A percentile compares a stretch with the other conserved stretches of the same genome.
These are phyloP conservation scores for Spea bombifrons DNA, from an alignment of 2,113 vertebrate genomes.

Conservation along the genomic window DNA sequence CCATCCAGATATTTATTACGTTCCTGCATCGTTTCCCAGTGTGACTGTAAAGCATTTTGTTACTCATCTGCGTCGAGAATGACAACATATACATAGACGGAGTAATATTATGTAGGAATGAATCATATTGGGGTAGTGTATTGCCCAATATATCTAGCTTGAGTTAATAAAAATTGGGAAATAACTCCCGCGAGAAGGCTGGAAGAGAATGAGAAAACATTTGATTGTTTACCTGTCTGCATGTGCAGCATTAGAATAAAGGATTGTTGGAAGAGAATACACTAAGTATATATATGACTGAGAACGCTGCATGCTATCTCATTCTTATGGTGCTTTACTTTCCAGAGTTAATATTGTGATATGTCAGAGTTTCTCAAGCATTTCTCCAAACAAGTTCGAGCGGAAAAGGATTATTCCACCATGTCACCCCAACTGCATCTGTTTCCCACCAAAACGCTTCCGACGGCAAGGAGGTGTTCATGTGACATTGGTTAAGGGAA, in stretches of 20 bases:
- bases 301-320: neutral
- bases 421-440: no score
- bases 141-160: conserved; percentile 40
- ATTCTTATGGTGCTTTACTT: neutral
- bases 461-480: no score
- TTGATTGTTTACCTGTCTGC: conserved; percentile 43
- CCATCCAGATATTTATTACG: conserved; percentile 41
- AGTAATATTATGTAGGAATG: conserved; percentile 32
- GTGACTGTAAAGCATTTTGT: conserved; percentile 42
- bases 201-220: conserved; percentile 39
- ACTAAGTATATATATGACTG: neutral
- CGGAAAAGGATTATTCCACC: no score
- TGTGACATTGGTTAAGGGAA: no score
- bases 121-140: conserved; percentile 46
- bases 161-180: conserved; percentile 46
- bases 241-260: conserved; percentile 6
- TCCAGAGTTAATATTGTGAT: neutral
- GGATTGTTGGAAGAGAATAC: neutral
- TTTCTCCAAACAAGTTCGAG: no score
- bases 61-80: conserved; percentile 39
- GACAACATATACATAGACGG: conserved; percentile 36
- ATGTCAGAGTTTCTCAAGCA: neutral
- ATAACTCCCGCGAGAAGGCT: conserved; percentile 33
- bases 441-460: no score
- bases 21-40: conserved; percentile 35